Base-by-base conservation (phyloP, 2,797 vertebrate species). In the Clangula hyemalis region DNA sequence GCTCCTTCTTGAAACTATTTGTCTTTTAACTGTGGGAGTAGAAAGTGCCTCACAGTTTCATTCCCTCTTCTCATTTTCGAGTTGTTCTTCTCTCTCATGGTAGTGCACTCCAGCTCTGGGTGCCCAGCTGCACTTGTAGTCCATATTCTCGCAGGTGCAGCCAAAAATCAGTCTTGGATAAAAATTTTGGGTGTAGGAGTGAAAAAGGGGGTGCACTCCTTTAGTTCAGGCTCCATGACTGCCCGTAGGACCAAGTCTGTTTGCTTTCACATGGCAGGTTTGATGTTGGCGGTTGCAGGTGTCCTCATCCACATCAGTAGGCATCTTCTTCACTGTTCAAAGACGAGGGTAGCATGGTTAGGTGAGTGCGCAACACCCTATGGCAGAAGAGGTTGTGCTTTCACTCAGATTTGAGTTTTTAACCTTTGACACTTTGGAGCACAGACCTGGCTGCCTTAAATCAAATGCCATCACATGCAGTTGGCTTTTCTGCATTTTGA, bases 1-100 rank as follows among this genome's bases (percentile, higher is more conserved):
- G 47, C 45, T 95, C 2, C 70, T 77, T 95, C 75, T 81, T 94
- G 78, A 87, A 95, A 89, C 80, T 62, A 78, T 93, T 94, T 96
- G 90, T 97, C 90, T 96, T 95, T 92, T 91, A 85, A 78, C 69
- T 60, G 81, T 27, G 14, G 65, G 60, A 95, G 62, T 85, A 95
- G 56, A 38, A 96, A 89, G 72, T 45, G 12, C 74, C 71, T 90
- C 54, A 25, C n/a, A 75, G 54, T 87, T 94, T 72, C 88, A 94
- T 64, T 77, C 34, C 73, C 57, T 54, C 30, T 18, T 87, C 80
- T 74, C 81, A 79, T 74, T 80, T 71, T 18, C 73, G 19, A 68
- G 41, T 39, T 13, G 10, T 87, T 90, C 60, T 60, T 85, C 71
- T 62, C 71, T 82, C 53, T 87, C 64, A 61, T 9, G 8, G 36